Conservation (phyloP, 2,797 vertebrate species). For the Argentina silus region DNA sequence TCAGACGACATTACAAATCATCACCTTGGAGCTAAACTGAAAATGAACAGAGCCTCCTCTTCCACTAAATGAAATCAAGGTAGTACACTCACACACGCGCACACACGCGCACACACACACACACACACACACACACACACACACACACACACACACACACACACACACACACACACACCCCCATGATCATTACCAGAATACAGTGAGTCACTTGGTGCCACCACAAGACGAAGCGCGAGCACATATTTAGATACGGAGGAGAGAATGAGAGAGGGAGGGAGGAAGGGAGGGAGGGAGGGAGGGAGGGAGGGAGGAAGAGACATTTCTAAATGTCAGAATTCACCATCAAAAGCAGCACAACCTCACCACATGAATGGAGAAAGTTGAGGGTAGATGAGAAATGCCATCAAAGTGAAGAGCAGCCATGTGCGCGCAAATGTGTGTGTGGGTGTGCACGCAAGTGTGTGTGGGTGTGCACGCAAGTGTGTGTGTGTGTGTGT, state of each 20-base stretch:
- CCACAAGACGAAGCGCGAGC: conserved; percentile 61
- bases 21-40: no score
- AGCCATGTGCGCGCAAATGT: conserved; percentile 29
- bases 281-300: conserved; percentile 19
- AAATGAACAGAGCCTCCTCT: no score
- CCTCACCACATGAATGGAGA: conserved; percentile 72
- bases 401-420: conserved; percentile 58
- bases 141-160: neutral
- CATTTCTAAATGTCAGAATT: conserved; percentile 76
- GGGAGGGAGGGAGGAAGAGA: conserved; percentile 39
- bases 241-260: conserved; percentile 55
- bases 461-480: neutral
- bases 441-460: conserved; percentile 33
- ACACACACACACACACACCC: conserved; percentile 46
- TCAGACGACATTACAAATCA: no score
- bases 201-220: conserved; percentile 68
- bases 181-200: conserved; percentile 69
- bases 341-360: conserved; percentile 63
- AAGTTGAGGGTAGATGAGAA: conserved; percentile 69
- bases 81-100: no score
- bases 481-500: conserved; percentile 12
- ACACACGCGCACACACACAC: neutral
- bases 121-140: neutral
- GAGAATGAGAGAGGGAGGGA: conserved; percentile 22
- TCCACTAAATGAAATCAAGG: no score